Evolutionary conservation across 2,888 invertebrate genomes (phyloP), one percentile per base, ranked within the genome.

Genomic region (Notodonta ziczac): DNA sequence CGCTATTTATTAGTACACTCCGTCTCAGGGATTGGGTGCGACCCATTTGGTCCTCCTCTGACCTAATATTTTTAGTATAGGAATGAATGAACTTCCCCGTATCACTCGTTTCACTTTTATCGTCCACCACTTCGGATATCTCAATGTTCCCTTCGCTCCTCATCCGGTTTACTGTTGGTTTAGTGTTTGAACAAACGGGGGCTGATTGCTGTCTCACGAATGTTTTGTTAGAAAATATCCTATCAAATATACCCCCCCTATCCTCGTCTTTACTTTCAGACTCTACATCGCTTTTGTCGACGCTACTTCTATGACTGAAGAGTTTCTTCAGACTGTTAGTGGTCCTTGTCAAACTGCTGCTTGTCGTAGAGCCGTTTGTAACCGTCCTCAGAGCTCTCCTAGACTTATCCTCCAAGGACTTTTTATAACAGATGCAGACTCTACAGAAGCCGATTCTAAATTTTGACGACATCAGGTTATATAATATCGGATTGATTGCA

Each of bases 401-500:
- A 61, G 93, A 89, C 62, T 91, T 91, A 51, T 89, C 79, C 54
- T 86, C 87, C 14, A 82, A 76, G n/a, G 88, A 88, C 58, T 89
- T 90, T 61, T 89, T 93, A 61, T 93, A 94, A 71, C 95, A 93
- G 52, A 95, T 94, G 78, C 96, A 97, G 0, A 97, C 94, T 78
- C 94, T 95, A 61, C 96, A 93, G 78, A 97, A 97, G 0, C 97
- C 97, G 61, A 96, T 95, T 4, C 98, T 95, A 83, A 98, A 98
- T 89, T 98, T 98, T 4, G 97, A 97, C 52, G 97, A 98, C 97
- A 98, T 97, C 68, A 98, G 92, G 85, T 98, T 98, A 85, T 98
- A 98, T n/a, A 98, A 91, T 73, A 98, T 97, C 0, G 98, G 98
- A 88, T 98, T 98, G 72, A 98, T 95, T 51, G 98, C 98, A 5